A percentile compares a stretch with the other conserved stretches of the same genome.
Conservation (phyloP, 2,888 invertebrate species). For the Micropterix aruncella region DNA sequence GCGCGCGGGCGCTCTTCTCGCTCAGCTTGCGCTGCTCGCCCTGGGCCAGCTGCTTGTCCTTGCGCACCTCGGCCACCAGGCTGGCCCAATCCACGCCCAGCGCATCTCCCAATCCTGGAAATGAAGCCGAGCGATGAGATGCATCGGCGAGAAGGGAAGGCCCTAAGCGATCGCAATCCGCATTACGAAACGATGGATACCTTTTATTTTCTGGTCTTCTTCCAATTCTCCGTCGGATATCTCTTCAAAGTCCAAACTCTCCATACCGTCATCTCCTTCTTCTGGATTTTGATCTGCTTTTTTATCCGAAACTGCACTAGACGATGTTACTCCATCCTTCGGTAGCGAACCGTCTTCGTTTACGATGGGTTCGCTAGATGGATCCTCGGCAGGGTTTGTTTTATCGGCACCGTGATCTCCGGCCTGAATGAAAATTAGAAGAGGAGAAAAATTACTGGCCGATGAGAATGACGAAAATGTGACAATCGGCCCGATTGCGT, state of each 20-base stretch:
- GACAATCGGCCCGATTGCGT: too few relatives aligned
- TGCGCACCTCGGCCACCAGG: conserved; percentile 63
- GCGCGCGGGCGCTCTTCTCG: conserved; percentile 49
- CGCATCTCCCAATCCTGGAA: conserved; percentile 74
- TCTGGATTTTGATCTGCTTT: conserved; percentile 17
- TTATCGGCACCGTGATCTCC: too few relatives aligned
- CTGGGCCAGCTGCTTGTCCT: conserved; percentile 26
- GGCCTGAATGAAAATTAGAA: too few relatives aligned
- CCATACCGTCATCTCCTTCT: conserved; percentile 57
- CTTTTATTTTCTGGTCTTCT: conserved; percentile 58
- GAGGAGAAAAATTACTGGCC: too few relatives aligned
- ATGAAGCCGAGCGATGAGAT: too few relatives aligned
- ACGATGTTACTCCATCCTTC: too few relatives aligned
- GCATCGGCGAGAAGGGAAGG: not conserved
- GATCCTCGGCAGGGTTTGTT: too few relatives aligned
- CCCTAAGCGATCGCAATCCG: not conserved
- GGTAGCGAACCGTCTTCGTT: too few relatives aligned
- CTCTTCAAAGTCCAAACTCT: conserved; percentile 74
- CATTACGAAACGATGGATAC: conserved; percentile 5
- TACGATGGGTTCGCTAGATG: too few relatives aligned
- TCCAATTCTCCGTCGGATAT: conserved; percentile 83
- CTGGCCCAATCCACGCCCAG: conserved; percentile 93
- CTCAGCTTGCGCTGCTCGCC: conserved; percentile 18
- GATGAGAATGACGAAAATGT: too few relatives aligned
- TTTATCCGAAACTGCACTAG: too few relatives aligned